Percentiles rank a stretch among this genome's conserved stretches.
These are phyloP conservation scores for Xiphorhynchus elegans DNA, from an alignment of 2,113 vertebrate species.

Conservation along the genomic window DNA sequence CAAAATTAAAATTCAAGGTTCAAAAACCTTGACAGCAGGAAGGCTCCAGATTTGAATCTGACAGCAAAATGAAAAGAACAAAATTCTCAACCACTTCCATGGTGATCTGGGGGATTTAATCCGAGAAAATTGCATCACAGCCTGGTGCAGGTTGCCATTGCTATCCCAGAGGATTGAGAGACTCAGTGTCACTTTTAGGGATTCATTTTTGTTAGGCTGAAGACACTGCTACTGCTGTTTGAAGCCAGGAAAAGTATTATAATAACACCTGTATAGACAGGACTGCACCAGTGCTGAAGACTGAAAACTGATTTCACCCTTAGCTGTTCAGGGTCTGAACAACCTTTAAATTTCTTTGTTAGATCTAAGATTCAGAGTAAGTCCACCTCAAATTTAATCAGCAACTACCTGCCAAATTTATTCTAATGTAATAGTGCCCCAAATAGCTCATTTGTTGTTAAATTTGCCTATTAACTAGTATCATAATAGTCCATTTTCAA, in stretches of 20 bases:
- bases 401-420: neutral
- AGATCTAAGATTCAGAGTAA: neutral
- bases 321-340: neutral
- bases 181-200: neutral
- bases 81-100: neutral
- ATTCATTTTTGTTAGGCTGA: fast-evolving
- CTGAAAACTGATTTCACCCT: neutral
- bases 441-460: neutral
- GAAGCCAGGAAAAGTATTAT: neutral
- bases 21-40: slow-evolving; percentile 22
- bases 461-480: neutral
- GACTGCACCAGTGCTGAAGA: neutral
- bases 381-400: neutral
- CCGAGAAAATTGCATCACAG: neutral
- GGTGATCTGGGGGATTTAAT: neutral
- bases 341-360: neutral
- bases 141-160: neutral
- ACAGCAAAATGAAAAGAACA: slow-evolving; percentile 58
- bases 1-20: slow-evolving; percentile 59
- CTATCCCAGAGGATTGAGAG: neutral
- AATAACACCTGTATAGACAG: neutral
- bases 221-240: neutral
- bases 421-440: neutral
- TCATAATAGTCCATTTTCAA: neutral
- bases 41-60: slow-evolving; percentile 20